phyloP scores from a whole-genome alignment of 2,113 vertebrate genomes.

The Saccopteryx leptura region DNA sequence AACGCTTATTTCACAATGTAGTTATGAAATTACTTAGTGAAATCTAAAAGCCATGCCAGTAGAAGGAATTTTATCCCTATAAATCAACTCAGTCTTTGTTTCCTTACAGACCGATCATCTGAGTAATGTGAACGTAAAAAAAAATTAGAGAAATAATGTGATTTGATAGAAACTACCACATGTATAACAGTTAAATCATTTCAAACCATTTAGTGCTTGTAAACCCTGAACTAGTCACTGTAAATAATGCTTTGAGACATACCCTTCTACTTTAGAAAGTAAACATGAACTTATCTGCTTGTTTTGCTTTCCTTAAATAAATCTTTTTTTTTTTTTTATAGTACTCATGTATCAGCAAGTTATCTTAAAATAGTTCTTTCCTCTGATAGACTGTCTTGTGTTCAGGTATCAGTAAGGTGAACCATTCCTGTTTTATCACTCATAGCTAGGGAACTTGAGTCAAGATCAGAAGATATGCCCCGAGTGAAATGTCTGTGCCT shows the following conservation, averaged over 20 bases:
- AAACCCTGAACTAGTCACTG: not conserved
- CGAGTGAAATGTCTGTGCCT: not conserved
- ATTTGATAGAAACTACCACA: not conserved
- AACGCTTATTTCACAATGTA: constrained; percentile 6
- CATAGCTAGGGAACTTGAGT: not conserved
- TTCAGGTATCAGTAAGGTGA: constrained; percentile 16
- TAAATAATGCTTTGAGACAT: constrained; percentile 10
- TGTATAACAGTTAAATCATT: not conserved
- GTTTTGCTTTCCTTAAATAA: constrained; percentile 69
- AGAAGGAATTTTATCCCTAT: not conserved
- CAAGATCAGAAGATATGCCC: not conserved
- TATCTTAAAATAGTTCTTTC: constrained; percentile 72
- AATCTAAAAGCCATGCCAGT: not conserved
- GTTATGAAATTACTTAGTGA: not conserved
- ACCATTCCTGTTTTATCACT: constrained; percentile 18
- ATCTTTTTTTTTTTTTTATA: constrained; percentile 17
- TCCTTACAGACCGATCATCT: not conserved
- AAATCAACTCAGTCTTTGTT: not conserved
- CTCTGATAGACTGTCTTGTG: constrained; percentile 21
- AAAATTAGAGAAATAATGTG: not conserved
- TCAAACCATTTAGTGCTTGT: not conserved
- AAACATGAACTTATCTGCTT: constrained; percentile 45
- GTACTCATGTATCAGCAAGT: constrained; percentile 57
- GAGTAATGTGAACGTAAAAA: not conserved
- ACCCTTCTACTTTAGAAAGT: constrained; percentile 39